phyloP scores from a whole-genome alignment of 2,888 invertebrate species.

The Pasiphila rectangulata region DNA sequence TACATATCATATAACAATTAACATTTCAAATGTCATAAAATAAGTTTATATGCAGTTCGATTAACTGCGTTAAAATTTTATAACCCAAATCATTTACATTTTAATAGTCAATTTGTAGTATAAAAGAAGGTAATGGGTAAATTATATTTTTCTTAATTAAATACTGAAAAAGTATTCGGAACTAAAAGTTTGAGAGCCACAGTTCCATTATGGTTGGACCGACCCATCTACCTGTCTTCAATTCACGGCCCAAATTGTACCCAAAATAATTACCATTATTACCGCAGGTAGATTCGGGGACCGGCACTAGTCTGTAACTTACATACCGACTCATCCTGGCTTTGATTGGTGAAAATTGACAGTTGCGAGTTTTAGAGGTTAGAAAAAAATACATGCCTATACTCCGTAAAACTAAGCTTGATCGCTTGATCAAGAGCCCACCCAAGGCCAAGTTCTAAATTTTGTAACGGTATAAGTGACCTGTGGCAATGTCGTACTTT shows the following conservation, averaged over 20 bases:
- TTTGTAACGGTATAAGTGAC: too few relatives aligned
- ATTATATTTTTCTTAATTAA: background rate
- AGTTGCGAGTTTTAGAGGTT: conserved; percentile 14
- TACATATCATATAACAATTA: too few relatives aligned
- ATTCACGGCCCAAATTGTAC: conserved; percentile 58
- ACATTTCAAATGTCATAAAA: too few relatives aligned
- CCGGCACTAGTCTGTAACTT: conserved; percentile 30
- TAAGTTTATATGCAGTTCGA: too few relatives aligned
- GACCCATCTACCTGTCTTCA: conserved; percentile 55
- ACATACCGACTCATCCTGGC: conserved; percentile 27
- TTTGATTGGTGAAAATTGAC: conserved; percentile 33
- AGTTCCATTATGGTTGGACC: conserved; percentile 35
- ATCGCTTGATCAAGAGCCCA: too few relatives aligned
- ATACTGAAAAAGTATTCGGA: too few relatives aligned
- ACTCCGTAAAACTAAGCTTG: too few relatives aligned
- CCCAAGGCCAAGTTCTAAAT: too few relatives aligned
- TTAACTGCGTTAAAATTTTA: too few relatives aligned
- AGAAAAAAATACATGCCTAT: background rate
- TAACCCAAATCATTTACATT: too few relatives aligned
- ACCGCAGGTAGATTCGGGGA: conserved; percentile 34
- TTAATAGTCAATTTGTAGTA: too few relatives aligned
- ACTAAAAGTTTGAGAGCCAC: conserved; percentile 47
- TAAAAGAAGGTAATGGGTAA: background rate
- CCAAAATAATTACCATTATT: conserved; percentile 74
- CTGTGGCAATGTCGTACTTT: too few relatives aligned